These are phyloP conservation scores for Mustela nigripes DNA, from an alignment of 2,113 vertebrate species.

Conservation along the genomic window DNA sequence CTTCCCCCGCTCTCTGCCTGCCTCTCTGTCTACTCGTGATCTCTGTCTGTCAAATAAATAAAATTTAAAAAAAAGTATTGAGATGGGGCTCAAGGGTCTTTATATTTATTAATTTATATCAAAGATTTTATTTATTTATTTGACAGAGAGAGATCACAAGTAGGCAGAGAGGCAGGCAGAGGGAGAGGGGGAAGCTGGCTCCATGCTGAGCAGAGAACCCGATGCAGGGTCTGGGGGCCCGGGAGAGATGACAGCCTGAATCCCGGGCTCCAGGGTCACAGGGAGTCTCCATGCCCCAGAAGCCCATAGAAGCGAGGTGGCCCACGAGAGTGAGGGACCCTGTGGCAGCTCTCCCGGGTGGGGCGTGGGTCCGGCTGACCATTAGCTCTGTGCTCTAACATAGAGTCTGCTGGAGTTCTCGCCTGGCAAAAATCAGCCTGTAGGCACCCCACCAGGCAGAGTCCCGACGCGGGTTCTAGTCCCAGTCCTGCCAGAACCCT, in stretches of 20 bases:
- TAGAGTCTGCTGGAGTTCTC: too few species aligned
- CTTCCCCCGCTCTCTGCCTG: too few species aligned
- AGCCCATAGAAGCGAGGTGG: neutral
- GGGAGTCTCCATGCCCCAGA: neutral
- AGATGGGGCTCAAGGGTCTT: neutral
- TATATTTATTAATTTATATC: too few species aligned
- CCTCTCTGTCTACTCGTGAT: too few species aligned
- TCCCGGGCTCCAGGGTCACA: neutral
- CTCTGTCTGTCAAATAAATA: too few species aligned
- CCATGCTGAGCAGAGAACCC: too few species aligned
- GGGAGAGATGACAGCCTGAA: neutral
- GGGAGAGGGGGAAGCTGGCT: too few species aligned
- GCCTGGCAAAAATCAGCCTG: neutral
- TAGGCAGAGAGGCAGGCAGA: too few species aligned
- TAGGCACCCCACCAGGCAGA: neutral
- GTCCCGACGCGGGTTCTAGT: fast-evolving
- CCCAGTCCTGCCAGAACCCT: neutral
- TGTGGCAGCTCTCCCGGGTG: neutral
- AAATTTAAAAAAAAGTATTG: too few species aligned
- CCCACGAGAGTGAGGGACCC: neutral
- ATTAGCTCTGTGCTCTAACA: fast-evolving
- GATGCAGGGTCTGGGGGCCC: neutral
- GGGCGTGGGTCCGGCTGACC: fast-evolving
- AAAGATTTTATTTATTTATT: too few species aligned
- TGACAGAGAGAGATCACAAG: too few species aligned